Evolutionary conservation across 1,140 invertebrate species (phyloP).

Genomic region (Planococcus citri): DNA sequence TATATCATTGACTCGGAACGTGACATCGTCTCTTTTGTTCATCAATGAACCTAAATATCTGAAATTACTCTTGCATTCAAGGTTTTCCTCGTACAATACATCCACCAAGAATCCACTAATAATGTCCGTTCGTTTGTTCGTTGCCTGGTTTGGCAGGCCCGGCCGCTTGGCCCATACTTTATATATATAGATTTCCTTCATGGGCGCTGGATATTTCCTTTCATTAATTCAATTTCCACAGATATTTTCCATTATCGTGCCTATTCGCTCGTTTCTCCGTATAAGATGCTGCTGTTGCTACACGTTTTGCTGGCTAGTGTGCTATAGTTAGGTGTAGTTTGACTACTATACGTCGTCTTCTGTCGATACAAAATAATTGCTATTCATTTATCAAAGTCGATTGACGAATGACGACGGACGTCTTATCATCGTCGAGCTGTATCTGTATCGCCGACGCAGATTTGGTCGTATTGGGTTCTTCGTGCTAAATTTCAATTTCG

Average conservation of each 20-base stretch:
- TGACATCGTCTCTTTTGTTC: conserved; percentile 6
- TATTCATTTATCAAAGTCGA: neutral
- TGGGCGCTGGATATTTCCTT: neutral
- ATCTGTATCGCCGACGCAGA: too few species aligned
- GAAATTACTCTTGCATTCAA: conserved; percentile 2
- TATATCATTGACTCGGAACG: conserved; percentile 5
- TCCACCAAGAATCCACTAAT: conserved; percentile 6
- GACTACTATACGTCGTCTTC: too few species aligned
- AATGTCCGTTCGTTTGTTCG: conserved; percentile 1
- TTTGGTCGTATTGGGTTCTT: too few species aligned
- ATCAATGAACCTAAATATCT: conserved; percentile 8
- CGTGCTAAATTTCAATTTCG: too few species aligned
- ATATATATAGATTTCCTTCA: neutral
- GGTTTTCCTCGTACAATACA: neutral
- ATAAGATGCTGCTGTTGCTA: too few species aligned
- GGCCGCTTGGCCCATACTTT: too few species aligned
- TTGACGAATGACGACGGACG: too few species aligned
- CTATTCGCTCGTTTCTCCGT: neutral
- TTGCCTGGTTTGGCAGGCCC: too few species aligned
- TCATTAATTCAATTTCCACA: conserved; percentile 5
- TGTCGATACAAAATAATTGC: neutral
- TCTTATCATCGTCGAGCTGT: too few species aligned
- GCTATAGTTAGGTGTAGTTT: too few species aligned
- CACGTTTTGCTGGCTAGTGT: too few species aligned
- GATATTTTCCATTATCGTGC: conserved; percentile 3